A percentile compares a stretch with the other conserved stretches of the same genome.
Conservation (phyloP, 64 coral and sea anemone genomes). For the Hydrozoanthus tunicans region DNA sequence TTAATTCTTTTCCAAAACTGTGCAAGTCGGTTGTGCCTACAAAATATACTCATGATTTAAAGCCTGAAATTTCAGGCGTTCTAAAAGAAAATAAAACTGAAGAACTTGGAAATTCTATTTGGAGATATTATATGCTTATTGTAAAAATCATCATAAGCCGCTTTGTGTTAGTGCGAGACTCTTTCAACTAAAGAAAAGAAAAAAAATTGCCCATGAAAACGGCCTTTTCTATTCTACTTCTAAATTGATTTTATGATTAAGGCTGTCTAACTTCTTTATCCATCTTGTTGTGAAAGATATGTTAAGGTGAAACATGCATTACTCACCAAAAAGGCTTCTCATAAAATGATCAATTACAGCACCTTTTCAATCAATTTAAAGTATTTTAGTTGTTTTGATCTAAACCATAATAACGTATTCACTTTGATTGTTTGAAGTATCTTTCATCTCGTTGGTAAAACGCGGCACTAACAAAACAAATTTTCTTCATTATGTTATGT, state of each 20-base stretch:
- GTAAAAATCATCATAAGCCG: not conserved
- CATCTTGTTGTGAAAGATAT: conserved; percentile 4
- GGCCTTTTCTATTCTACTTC: too few relatives aligned
- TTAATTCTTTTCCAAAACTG: not conserved
- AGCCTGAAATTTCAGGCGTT: not conserved
- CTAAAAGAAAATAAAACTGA: not conserved
- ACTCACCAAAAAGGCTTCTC: not conserved
- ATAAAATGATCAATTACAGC: not conserved
- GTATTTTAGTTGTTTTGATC: not conserved
- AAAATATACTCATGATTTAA: not conserved
- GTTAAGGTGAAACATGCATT: not conserved
- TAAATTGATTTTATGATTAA: too few relatives aligned
- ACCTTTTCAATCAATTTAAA: conserved; percentile 17
- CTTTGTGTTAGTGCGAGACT: not conserved
- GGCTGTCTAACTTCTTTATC: too few relatives aligned
- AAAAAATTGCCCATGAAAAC: too few relatives aligned
- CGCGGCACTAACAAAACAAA: not conserved
- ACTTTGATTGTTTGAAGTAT: not conserved
- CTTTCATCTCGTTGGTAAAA: not conserved
- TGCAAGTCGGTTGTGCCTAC: not conserved
- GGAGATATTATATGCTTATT: not conserved
- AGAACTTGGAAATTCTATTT: not conserved
- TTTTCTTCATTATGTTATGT: not conserved
- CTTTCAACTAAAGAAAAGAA: not conserved
- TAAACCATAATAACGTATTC: not conserved